Conservation (phyloP, 2,888 invertebrate species). For the Holacanthella duospinosa region DNA sequence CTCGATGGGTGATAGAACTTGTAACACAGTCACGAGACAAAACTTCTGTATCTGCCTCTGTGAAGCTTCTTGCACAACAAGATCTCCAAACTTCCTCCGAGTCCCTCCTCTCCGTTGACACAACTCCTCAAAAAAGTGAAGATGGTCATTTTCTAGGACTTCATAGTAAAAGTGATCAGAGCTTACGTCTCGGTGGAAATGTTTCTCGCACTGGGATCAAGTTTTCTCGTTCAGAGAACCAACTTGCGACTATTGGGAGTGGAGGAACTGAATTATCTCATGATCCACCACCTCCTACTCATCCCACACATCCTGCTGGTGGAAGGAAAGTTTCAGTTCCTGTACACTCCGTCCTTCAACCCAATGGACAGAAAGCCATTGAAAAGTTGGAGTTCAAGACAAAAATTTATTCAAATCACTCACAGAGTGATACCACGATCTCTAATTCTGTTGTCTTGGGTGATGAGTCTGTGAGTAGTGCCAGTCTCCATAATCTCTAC, state of each 20-base stretch:
- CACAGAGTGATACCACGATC: slow-evolving; percentile 32
- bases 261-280: slow-evolving; percentile 35
- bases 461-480: slow-evolving; percentile 18
- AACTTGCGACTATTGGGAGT: slow-evolving; percentile 35
- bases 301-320: slow-evolving; percentile 7
- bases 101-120: slow-evolving; percentile 24
- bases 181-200: slow-evolving; percentile 47
- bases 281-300: background rate
- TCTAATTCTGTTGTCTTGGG: slow-evolving; percentile 16
- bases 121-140: slow-evolving; percentile 19
- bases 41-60: slow-evolving; percentile 41
- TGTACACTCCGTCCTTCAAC: background rate
- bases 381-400: slow-evolving; percentile 24
- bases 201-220: slow-evolving; percentile 37
- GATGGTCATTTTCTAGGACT: slow-evolving; percentile 27
- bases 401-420: slow-evolving; percentile 27
- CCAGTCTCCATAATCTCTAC: slow-evolving; percentile 30
- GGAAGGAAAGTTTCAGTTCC: slow-evolving; percentile 16
- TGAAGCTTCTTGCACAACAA: slow-evolving; percentile 22
- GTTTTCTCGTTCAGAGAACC: slow-evolving; percentile 29
- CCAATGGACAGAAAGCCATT: background rate
- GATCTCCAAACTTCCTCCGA: slow-evolving; percentile 24
- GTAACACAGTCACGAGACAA: slow-evolving; percentile 86
- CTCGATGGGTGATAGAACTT: slow-evolving; percentile 92
- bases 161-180: slow-evolving; percentile 39